Base-by-base conservation (phyloP, 2,888 invertebrate genomes). In the Polyommatus icarus region DNA sequence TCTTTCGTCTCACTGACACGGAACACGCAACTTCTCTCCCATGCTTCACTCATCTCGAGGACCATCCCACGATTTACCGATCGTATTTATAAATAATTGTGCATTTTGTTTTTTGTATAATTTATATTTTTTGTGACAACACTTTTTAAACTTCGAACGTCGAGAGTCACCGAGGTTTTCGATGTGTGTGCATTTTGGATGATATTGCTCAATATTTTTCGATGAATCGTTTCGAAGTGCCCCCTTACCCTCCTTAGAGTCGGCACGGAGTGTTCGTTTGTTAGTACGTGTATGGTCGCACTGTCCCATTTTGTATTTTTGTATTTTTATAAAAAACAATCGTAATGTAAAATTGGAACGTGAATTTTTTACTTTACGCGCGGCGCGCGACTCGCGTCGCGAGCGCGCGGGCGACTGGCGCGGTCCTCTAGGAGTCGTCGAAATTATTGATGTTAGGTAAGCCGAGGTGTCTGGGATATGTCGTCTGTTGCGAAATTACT, bases 251-350 rank as follows among this genome's bases (percentile, higher is more conserved):
- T 87, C 87, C 79, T 87, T 89, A 87, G 88, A 85, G 87, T 86
- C 86, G 89, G 87, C 79, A 78, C 87, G 90, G 89, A 88, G 90
- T 90, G 91, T 87, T 84, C 86, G 85, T 87, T 73, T 77, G 72
- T 77, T 77, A 77, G 77, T 72, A 72, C 75, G 29, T 86, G 89
- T 87, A 82, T 89, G 89, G 88, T 91, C 89, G 92, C 93, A 91
- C 91, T 92, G 92, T 93, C 93, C 93, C 93, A 90, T 93, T 93
- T 93, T 93, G 93, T 93, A 93, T 93, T 93, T 93, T 93, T 93
- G 92, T 93, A 93, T 93, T 93, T 93, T 93, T 93, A 93, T 93
- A 93, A 92, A 90, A 92, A 92, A 91, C 87, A 87, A 90, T 88
- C 46, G 29, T 90, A 90, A 90, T 89, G 90, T 88, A 90, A 89